Evolutionary conservation across 2,888 invertebrate genomes (phyloP).

Genomic region (Lasioglossum vierecki): DNA sequence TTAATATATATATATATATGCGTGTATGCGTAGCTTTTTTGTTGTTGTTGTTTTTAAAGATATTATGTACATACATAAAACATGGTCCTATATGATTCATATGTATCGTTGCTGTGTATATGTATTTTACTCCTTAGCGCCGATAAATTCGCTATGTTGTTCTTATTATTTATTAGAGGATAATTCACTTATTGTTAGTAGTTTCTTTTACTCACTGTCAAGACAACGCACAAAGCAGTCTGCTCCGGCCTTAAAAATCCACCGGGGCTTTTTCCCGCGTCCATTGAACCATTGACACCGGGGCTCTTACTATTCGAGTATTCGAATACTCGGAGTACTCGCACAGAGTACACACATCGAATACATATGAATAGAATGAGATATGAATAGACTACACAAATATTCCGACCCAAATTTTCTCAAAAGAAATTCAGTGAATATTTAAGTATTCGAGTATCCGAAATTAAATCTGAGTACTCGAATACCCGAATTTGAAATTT

Average conservation of each 20-base stretch:
- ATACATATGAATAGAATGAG: not conserved
- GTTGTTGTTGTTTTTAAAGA: conserved; percentile 62
- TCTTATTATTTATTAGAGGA: conserved; percentile 47
- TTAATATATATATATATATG: conserved; percentile 23
- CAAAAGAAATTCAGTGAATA: not conserved
- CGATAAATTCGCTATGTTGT: conserved; percentile 49
- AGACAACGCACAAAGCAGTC: conserved; percentile 41
- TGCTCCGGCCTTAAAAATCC: conserved; percentile 57
- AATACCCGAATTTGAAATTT: not conserved
- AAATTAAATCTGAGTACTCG: not conserved
- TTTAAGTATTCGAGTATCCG: not conserved
- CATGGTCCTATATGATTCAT: conserved; percentile 81
- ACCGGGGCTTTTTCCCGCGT: conserved; percentile 21
- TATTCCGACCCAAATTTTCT: not conserved
- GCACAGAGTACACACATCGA: not conserved
- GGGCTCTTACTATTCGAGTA: conserved; percentile 2
- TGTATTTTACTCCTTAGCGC: conserved; percentile 58
- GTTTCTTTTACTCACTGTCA: conserved; percentile 3
- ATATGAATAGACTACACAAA: too few relatives aligned
- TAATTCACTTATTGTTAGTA: conserved; percentile 35
- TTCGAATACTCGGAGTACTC: not conserved
- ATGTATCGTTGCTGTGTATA: conserved; percentile 80
- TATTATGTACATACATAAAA: conserved; percentile 79
- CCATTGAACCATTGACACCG: conserved; percentile 17
- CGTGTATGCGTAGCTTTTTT: conserved; percentile 37